Evolutionary conservation across 2,113 vertebrate species (phyloP).

Genomic region (Bettongia penicillata): DNA sequence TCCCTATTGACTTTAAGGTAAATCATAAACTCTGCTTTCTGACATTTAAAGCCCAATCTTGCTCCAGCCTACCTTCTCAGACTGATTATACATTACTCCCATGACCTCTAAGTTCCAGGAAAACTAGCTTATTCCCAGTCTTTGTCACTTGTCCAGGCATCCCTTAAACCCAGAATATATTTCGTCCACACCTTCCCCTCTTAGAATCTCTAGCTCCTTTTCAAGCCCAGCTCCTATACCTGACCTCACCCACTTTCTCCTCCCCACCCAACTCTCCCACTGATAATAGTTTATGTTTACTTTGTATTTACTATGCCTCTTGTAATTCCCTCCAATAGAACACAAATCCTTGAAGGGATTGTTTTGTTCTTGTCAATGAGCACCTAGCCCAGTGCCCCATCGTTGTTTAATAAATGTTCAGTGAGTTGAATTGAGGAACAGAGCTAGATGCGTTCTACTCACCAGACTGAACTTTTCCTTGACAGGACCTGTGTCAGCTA

Average conservation of each 20-base stretch:
- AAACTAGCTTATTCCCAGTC: neutral
- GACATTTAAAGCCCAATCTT: neutral
- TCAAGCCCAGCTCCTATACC: neutral
- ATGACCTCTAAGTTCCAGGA: neutral
- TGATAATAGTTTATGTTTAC: neutral
- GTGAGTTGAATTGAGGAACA: neutral
- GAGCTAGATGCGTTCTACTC: slow-evolving; percentile 58
- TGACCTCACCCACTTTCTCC: neutral
- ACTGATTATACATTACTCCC: neutral
- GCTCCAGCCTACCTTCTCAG: neutral
- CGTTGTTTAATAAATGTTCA: neutral
- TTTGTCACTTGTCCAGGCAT: neutral
- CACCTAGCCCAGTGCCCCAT: neutral
- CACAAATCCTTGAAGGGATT: neutral
- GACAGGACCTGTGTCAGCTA: slow-evolving; percentile 84
- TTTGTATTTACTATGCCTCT: neutral
- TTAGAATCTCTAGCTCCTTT: neutral
- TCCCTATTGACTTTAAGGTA: neutral
- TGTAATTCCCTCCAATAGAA: neutral
- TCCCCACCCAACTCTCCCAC: neutral
- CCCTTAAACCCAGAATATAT: neutral
- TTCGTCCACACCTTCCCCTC: neutral
- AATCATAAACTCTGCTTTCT: neutral
- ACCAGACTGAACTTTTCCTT: slow-evolving; percentile 88
- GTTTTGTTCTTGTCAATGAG: neutral